These are phyloP conservation scores for Cynodonichthys magdalenae DNA, from an alignment of 2,797 vertebrate genomes.

Conservation along the genomic window DNA sequence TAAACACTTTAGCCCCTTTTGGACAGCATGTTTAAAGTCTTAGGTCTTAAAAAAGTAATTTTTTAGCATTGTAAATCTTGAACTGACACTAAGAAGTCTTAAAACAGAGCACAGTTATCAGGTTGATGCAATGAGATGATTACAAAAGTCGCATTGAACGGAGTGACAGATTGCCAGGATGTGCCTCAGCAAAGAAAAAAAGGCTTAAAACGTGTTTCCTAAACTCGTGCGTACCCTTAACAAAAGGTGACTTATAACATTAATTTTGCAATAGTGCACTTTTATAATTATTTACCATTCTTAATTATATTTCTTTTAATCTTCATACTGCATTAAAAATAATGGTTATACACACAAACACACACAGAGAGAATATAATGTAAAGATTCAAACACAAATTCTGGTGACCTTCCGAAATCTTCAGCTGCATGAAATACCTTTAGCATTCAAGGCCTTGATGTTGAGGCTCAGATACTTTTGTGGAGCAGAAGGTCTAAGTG, in stretches of 20 bases:
- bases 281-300: conserved; percentile 37
- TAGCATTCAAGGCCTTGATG: conserved; percentile 70
- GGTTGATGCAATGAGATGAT: conserved; percentile 73
- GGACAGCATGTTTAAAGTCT: conserved; percentile 76
- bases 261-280: conserved; percentile 38
- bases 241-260: conserved; percentile 27
- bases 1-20: conserved; percentile 78
- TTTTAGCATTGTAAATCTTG: conserved; percentile 82
- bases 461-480: conserved; percentile 67
- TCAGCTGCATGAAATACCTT: conserved; percentile 54
- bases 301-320: conserved; percentile 47
- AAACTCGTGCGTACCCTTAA: conserved; percentile 21
- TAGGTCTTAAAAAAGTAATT: conserved; percentile 72
- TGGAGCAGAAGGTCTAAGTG: conserved; percentile 72
- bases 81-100: conserved; percentile 85
- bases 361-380: conserved; percentile 28
- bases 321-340: background rate
- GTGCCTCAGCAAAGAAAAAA: conserved; percentile 33
- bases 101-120: conserved; percentile 69
- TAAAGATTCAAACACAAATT: conserved; percentile 37
- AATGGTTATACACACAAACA: background rate
- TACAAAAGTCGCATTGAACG: conserved; percentile 77
- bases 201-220: conserved; percentile 31
- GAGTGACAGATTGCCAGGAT: conserved; percentile 45
- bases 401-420: conserved; percentile 48